A percentile compares a stretch with the other conserved stretches of the same genome.
Conservation (phyloP, 2,797 vertebrate genomes). For the Distichodus sexfasciatus region DNA sequence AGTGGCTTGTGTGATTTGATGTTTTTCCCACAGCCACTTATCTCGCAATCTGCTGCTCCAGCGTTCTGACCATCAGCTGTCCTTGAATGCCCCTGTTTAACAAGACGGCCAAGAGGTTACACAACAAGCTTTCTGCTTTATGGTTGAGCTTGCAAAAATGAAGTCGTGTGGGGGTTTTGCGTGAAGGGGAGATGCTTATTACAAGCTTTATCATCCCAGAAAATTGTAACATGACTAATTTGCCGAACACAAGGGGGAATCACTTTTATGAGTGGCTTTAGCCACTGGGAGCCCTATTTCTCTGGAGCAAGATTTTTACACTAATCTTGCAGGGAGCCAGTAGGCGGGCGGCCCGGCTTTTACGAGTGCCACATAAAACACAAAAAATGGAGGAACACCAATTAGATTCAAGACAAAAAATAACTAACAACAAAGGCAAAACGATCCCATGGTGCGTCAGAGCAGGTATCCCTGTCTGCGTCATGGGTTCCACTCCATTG, state of each 20-base stretch:
- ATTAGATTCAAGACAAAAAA: constrained; percentile 16
- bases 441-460: constrained; percentile 71
- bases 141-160: constrained; percentile 30
- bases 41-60: constrained; percentile 68
- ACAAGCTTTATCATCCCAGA: constrained; percentile 41
- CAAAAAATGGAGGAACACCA: constrained; percentile 40
- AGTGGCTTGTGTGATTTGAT: constrained; percentile 26
- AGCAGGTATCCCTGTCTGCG: constrained; percentile 73
- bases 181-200: constrained; percentile 28
- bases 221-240: constrained; percentile 24
- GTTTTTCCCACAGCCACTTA: constrained; percentile 65
- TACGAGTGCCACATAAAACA: constrained; percentile 59
- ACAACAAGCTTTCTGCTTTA: constrained; percentile 16
- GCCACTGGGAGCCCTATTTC: constrained; percentile 49
- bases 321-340: constrained; percentile 50
- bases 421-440: constrained; percentile 36
- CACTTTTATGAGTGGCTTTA: constrained; percentile 37
- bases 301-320: constrained; percentile 35
- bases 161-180: constrained; percentile 2
- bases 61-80: constrained; percentile 65
- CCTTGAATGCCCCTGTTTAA: constrained; percentile 59
- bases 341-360: constrained; percentile 58
- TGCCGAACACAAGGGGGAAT: constrained; percentile 46
- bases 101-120: constrained; percentile 27
- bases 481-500: constrained; percentile 75